phyloP scores from a whole-genome alignment of 1,140 invertebrate species.

The Drosophila auraria region DNA sequence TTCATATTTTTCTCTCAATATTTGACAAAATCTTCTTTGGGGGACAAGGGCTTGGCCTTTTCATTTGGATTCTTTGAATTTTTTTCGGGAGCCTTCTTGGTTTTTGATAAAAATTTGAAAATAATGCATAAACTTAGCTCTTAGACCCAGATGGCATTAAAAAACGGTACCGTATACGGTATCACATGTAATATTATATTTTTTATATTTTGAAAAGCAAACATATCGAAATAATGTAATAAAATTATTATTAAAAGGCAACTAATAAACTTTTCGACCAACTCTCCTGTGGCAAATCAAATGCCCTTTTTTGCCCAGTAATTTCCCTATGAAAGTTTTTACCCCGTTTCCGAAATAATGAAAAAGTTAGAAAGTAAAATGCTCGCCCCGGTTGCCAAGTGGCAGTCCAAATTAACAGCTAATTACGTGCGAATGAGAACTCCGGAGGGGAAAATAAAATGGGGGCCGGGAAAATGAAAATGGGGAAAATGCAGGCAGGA shows the following conservation, averaged over 20 bases:
- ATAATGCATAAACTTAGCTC: no score
- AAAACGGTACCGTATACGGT: no score
- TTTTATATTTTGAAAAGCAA: not conserved
- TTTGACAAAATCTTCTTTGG: no score
- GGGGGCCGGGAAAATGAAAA: slow-evolving; percentile 10
- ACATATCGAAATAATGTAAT: slow-evolving; percentile 2
- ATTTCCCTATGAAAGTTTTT: slow-evolving; percentile 23
- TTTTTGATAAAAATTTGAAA: no score
- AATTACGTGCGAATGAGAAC: slow-evolving; percentile 72
- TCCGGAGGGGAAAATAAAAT: slow-evolving; percentile 39
- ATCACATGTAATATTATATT: no score
- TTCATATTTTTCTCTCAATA: no score
- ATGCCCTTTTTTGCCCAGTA: not conserved
- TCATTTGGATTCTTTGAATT: no score
- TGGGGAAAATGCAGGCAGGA: slow-evolving; percentile 9
- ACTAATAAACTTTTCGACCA: slow-evolving; percentile 15
- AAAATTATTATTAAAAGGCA: slow-evolving; percentile 11
- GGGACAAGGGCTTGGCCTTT: no score
- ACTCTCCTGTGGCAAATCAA: slow-evolving; percentile 41
- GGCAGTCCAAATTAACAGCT: slow-evolving; percentile 71
- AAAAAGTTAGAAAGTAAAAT: slow-evolving; percentile 61
- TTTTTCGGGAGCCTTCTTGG: no score
- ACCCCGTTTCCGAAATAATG: slow-evolving; percentile 22
- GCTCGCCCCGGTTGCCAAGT: slow-evolving; percentile 58
- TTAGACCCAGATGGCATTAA: no score